Base-by-base conservation (phyloP, 2,113 vertebrate genomes). In the Kobus ellipsiprymnus region DNA sequence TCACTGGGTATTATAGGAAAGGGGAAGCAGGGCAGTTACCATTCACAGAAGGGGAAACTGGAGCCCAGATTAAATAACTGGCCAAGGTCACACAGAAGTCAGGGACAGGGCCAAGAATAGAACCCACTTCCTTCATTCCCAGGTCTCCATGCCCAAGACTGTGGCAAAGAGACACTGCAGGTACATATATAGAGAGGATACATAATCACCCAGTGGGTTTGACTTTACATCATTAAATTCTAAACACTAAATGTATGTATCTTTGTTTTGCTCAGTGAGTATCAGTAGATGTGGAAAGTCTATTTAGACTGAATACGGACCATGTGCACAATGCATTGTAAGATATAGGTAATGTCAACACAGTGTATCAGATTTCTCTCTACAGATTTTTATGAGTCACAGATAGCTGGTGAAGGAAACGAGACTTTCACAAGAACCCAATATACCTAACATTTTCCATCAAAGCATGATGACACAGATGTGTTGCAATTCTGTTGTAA, bases 11-110 rank as follows among this genome's bases (percentile, higher is more conserved):
- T 90, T 33, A 59, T 55, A 93, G 87, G 92, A 95, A 94, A 96
- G 77, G 90, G 90, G 95, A 96, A 82, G 60, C 81, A 46, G 1
- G 1, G 33, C 36, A 44, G 81, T 64, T 64, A 50, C 81, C 97
- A 95, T 80, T 97, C 87, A 74, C 81, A 98, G 94, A 96, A 96
- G 84, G 77, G 97, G 96, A 98, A 92, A 90, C 7, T 40, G 95
- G 91, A 97, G 33, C 71, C 57, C 87, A 94, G 89, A 87, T 94
- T 94, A 92, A 94, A 89, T 93, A 90, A 88, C 80, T 89, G 48
- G 87, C 91, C 80, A 85, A 84, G 64, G 87, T 93, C 87, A 96
- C 48, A 29, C 9, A 90, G 52, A 97, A 94, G 97, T 92, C 94
- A 96, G 59, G 89, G 97, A 36, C 92, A 4, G n/a, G 87, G 93